Evolutionary conservation across 2,113 vertebrate genomes (phyloP).

Genomic region (Puffinus mauretanicus): DNA sequence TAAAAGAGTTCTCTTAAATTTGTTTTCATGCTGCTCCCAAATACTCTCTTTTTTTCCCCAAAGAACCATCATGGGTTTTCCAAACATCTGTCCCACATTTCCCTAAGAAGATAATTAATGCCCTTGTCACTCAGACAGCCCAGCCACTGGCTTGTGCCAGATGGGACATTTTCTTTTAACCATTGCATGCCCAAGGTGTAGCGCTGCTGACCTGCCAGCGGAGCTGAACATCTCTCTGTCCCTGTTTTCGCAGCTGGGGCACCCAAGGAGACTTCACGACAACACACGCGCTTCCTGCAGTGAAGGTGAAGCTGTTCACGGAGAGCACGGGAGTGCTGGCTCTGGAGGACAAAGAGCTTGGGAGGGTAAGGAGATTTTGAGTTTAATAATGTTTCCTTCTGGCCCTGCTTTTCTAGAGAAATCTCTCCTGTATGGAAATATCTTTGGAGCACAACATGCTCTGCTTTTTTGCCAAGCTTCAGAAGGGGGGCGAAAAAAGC

Average conservation of each 20-base stretch:
- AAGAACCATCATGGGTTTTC: constrained; percentile 8
- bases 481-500: neutral
- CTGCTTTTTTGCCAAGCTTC: constrained; percentile 37
- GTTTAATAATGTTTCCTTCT: neutral
- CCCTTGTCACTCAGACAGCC: constrained; percentile 42
- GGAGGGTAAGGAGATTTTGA: constrained; percentile 80
- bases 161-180: constrained; percentile 37
- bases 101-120: constrained; percentile 62
- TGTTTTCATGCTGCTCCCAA: constrained; percentile 8
- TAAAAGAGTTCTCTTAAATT: constrained; percentile 4
- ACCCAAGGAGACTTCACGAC: constrained; percentile 98
- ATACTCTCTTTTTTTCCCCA: neutral
- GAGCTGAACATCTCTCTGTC: neutral
- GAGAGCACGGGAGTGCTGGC: constrained; percentile 97
- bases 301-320: constrained; percentile 98
- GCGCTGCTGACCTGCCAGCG: neutral
- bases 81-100: constrained; percentile 63
- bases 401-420: constrained; percentile 27
- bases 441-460: constrained; percentile 22
- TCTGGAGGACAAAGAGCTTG: constrained; percentile 97
- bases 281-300: constrained; percentile 92
- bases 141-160: neutral
- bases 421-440: constrained; percentile 41
- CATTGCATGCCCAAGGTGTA: neutral
- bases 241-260: constrained; percentile 88